Conservation (phyloP, 2,888 invertebrate species). For the Scaptodrosophila latifasciaeformis region DNA sequence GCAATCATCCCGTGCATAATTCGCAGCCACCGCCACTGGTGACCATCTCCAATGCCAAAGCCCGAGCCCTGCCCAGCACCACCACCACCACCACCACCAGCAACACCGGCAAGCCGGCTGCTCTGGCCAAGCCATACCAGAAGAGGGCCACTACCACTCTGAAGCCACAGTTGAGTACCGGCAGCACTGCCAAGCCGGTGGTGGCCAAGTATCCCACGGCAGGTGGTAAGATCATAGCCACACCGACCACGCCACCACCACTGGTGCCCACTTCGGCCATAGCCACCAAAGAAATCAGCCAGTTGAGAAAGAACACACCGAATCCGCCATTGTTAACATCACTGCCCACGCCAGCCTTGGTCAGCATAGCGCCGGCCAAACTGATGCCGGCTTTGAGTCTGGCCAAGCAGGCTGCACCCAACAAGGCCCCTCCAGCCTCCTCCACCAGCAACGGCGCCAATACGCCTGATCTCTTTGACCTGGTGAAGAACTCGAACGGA, state of each 20-base stretch:
- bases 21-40: slow-evolving; percentile 64
- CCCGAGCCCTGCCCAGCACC: slow-evolving; percentile 40
- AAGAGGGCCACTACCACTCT: slow-evolving; percentile 46
- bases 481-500: slow-evolving; percentile 72
- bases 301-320: slow-evolving; percentile 35
- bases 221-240: slow-evolving; percentile 59
- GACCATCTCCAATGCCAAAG: slow-evolving; percentile 53
- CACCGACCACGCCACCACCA: slow-evolving; percentile 70
- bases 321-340: slow-evolving; percentile 13
- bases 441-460: slow-evolving; percentile 10
- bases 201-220: slow-evolving; percentile 44
- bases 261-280: slow-evolving; percentile 57
- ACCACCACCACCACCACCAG: slow-evolving; percentile 49
- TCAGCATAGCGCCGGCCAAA: slow-evolving; percentile 63
- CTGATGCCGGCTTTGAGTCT: slow-evolving; percentile 43
- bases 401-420: slow-evolving; percentile 35
- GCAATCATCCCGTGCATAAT: slow-evolving; percentile 14
- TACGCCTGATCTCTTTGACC: slow-evolving; percentile 69
- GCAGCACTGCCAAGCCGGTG: slow-evolving; percentile 12
- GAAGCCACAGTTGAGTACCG: slow-evolving; percentile 24
- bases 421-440: neutral
- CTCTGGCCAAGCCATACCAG: slow-evolving; percentile 66
- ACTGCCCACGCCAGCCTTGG: slow-evolving; percentile 66
- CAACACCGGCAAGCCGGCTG: slow-evolving; percentile 36
- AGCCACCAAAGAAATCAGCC: slow-evolving; percentile 42